phyloP scores from a whole-genome alignment of 2,797 vertebrate species.

The Pteropus rufus region DNA sequence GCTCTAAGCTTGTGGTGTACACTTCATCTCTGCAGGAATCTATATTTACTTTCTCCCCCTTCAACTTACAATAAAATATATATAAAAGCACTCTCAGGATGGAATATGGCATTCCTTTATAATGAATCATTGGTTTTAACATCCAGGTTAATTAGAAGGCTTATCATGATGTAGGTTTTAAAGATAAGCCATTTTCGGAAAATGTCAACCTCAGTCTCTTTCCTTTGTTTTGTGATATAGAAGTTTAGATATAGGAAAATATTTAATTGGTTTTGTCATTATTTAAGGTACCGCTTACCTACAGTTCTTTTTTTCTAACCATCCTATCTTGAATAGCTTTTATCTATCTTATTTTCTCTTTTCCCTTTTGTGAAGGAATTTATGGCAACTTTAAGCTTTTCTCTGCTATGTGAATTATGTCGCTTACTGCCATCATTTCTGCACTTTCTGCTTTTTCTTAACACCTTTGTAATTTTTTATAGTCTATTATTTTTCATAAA shows the following conservation, averaged over 20 bases:
- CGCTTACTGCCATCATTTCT: neutral
- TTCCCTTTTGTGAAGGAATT: neutral
- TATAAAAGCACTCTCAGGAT: neutral
- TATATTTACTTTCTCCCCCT: constrained; percentile 33
- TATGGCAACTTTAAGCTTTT: constrained; percentile 7
- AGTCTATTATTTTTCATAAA: constrained; percentile 24
- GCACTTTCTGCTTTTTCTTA: constrained; percentile 38
- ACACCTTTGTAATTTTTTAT: constrained; percentile 38
- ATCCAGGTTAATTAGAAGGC: neutral
- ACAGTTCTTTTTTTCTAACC: neutral
- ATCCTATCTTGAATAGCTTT: constrained; percentile 17
- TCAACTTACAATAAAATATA: neutral
- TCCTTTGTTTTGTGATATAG: neutral
- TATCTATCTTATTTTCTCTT: neutral
- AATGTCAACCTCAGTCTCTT: neutral
- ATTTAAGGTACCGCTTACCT: neutral
- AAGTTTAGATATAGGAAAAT: neutral
- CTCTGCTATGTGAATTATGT: constrained; percentile 36
- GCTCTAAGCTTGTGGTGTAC: neutral
- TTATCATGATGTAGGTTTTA: neutral
- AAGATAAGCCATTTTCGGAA: neutral
- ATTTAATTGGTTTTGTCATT: neutral
- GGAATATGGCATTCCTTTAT: neutral
- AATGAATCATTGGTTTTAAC: neutral
- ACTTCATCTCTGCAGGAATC: neutral